phyloP scores from a whole-genome alignment of 2,888 invertebrate species.

The Andrena fulva region DNA sequence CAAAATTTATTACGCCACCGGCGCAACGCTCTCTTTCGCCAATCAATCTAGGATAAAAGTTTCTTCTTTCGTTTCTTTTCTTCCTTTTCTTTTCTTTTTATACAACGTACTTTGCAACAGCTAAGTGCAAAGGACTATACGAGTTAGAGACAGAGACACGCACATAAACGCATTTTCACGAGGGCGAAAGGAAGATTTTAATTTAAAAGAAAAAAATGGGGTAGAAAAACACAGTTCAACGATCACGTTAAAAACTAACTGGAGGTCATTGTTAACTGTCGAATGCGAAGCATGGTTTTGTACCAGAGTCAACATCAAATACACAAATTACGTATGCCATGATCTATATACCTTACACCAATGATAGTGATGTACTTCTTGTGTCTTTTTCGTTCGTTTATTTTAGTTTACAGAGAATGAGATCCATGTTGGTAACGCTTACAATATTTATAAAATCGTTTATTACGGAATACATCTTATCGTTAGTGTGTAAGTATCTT shows the following conservation, averaged over 20 bases:
- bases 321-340: constrained; percentile 39
- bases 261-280: constrained; percentile 27
- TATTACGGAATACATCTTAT: constrained; percentile 55
- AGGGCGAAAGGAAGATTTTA: constrained; percentile 28
- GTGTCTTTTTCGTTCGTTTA: neutral
- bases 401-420: constrained; percentile 46
- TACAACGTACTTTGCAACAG: constrained; percentile 48
- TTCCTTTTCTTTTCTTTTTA: constrained; percentile 33
- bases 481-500: constrained; percentile 52
- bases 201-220: constrained; percentile 1
- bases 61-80: constrained; percentile 22
- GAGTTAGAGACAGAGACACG: constrained; percentile 51
- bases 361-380: constrained; percentile 20
- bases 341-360: constrained; percentile 40
- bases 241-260: constrained; percentile 42
- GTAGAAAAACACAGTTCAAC: constrained; percentile 18
- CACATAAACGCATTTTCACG: constrained; percentile 49
- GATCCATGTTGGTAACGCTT: constrained; percentile 55
- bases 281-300: constrained; percentile 54
- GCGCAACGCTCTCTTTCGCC: constrained; percentile 31
- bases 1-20: constrained; percentile 66
- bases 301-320: constrained; percentile 63
- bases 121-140: constrained; percentile 35
- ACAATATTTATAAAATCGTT: constrained; percentile 56
- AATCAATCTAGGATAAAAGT: constrained; percentile 55